Base-by-base conservation (phyloP, 1,140 invertebrate species). In the Drosophila virilis region DNA sequence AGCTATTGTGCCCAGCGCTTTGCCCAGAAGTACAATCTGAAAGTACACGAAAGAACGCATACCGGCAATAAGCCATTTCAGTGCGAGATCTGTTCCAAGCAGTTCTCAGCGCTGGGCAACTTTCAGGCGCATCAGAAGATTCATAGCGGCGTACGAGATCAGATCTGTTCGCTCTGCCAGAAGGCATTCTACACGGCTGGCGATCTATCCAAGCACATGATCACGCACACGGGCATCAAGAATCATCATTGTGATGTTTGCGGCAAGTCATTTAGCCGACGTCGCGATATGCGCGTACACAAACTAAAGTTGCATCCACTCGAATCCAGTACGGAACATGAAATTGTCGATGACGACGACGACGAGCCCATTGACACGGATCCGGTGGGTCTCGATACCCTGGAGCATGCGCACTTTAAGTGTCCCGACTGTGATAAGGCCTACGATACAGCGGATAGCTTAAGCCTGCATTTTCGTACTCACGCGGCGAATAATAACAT, bases 11-110 rank as follows among this genome's bases (percentile, higher is more conserved):
- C 95, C 38, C 94, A 96, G 71, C 93, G 95, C 7, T 98, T 98
- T 91, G 95, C 96, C 46, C 96, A 97, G 86, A 95, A 97, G 77
- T 97, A 97, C 91, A 97, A 97, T 91, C 93, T 97, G n/a, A 95
- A 96, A 2, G 97, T 97, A 80, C 97, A 98, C 80, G 94, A 97
- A 80, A 92, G 96, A 50, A 95, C 95, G 12, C 97, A 98, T 76
- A 96, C 96, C 8, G 96, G 96, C 5, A 96, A 96, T 71, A 94
- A 96, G 79, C 96, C 96, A 1, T 96, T 97, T 86, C 95, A 96
- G 60, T 98, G 97, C 92, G 96, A 97, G 88, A 94, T 96, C 15
- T 97, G 96, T 80, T 94, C 94, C 37, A 94, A 94, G 85, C 93
- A 92, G 74, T 94, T 94, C 79, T 93, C 94, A 5, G 94, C 94